Conservation (phyloP, 2,797 vertebrate genomes). For the Melopsittacus undulatus region DNA sequence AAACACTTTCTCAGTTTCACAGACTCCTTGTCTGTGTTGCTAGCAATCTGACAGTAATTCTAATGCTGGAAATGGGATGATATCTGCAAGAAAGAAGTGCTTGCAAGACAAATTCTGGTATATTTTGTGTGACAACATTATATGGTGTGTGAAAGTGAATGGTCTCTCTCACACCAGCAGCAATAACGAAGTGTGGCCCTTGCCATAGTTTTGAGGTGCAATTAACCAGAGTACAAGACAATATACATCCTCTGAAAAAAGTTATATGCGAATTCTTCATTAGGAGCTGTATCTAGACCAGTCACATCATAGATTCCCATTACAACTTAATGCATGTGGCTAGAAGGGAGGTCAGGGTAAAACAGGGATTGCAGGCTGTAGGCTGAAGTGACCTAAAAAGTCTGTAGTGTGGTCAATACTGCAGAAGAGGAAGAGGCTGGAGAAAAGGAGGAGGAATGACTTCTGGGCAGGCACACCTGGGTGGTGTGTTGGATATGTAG, state of each 20-base stretch:
- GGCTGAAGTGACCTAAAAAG: not conserved
- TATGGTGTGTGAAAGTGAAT: not conserved
- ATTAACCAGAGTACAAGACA: not conserved
- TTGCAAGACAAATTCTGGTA: not conserved
- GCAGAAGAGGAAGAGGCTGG: not conserved
- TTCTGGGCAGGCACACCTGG: not conserved
- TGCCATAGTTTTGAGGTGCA: not conserved
- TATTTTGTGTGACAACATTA: not conserved
- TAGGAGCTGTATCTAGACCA: not conserved
- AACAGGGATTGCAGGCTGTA: not conserved
- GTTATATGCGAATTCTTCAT: not conserved
- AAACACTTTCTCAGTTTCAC: not conserved
- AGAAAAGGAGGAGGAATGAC: not conserved
- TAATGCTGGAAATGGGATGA: not conserved
- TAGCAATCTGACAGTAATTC: not conserved
- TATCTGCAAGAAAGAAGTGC: not conserved
- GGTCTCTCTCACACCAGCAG: not conserved
- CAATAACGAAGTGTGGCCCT: not conserved
- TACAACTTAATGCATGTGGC: not conserved
- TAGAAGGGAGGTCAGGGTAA: not conserved
- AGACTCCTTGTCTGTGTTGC: not conserved
- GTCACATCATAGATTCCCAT: not conserved
- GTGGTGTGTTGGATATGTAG: not conserved
- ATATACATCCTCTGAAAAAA: not conserved
- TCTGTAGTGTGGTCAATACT: rapidly evolving